phyloP scores from a whole-genome alignment of 2,888 invertebrate species.

The Xestia ashworthii region DNA sequence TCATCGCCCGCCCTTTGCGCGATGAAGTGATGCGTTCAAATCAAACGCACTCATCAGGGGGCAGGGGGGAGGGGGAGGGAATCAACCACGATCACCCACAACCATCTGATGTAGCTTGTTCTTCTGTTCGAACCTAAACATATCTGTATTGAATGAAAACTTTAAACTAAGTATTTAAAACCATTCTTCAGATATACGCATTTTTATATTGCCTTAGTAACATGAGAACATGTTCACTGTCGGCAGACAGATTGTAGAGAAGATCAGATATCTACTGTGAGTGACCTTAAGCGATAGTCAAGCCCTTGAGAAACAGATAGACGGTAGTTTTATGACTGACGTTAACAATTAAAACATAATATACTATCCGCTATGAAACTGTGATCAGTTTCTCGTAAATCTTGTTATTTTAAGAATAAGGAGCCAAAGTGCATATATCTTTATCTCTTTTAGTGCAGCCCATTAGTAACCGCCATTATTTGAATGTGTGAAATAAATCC shows the following conservation, averaged over 20 bases:
- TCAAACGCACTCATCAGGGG: conserved; percentile 9
- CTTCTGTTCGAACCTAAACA: background rate
- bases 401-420: background rate
- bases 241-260: background rate
- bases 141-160: background rate
- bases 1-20: background rate
- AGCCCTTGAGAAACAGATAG: no score
- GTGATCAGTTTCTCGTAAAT: background rate
- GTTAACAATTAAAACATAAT: no score
- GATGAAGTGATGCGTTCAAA: conserved; percentile 16
- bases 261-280: background rate
- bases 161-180: background rate
- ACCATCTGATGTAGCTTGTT: background rate
- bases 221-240: background rate
- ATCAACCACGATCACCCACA: background rate
- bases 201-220: background rate
- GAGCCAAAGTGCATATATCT: background rate
- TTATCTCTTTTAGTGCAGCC: background rate
- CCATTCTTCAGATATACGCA: background rate
- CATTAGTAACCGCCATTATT: conserved; percentile 8
- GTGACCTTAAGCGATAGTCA: background rate
- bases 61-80: background rate
- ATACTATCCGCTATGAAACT: background rate
- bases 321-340: no score
- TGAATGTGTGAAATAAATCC: conserved; percentile 7